Evolutionary conservation across 2,113 vertebrate genomes (phyloP).

Genomic region (Beaufortia kweichowensis): DNA sequence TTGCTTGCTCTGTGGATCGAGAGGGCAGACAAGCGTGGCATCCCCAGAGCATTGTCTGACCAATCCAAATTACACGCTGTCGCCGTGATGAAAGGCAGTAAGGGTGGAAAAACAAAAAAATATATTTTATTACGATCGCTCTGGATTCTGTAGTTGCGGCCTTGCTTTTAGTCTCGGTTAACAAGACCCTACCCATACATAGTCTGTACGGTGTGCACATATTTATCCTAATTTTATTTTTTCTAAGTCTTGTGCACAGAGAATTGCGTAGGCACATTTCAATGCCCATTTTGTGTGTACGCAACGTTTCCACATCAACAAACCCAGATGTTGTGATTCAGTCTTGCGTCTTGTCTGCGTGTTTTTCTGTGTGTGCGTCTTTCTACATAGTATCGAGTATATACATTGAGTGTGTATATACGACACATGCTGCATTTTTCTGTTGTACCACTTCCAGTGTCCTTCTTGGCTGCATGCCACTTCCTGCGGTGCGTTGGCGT

Average conservation of each 20-base stretch:
- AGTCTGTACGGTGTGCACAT: background rate
- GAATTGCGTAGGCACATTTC: no score
- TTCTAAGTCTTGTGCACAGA: no score
- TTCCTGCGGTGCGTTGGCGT: constrained; percentile 37
- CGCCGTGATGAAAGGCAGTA: background rate
- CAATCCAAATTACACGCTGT: constrained; percentile 19
- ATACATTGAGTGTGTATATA: constrained; percentile 74
- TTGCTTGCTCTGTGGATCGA: constrained; percentile 16
- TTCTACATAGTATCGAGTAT: constrained; percentile 55
- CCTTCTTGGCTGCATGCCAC: constrained; percentile 1
- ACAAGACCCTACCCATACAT: background rate
- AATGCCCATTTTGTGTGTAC: no score
- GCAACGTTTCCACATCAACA: no score
- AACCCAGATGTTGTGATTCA: no score
- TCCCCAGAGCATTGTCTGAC: constrained; percentile 32
- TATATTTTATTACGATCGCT: background rate
- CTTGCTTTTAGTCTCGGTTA: background rate
- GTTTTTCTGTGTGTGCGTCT: constrained; percentile 19
- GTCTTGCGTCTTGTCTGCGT: constrained; percentile 26
- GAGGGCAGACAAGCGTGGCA: constrained; percentile 20
- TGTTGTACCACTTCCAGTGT: constrained; percentile 54
- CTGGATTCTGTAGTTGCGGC: background rate
- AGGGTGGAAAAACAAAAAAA: background rate
- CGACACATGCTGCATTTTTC: constrained; percentile 68
- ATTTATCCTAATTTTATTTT: no score